Conservation (phyloP, 2,888 invertebrate genomes). For the Ochlodes sylvanus region DNA sequence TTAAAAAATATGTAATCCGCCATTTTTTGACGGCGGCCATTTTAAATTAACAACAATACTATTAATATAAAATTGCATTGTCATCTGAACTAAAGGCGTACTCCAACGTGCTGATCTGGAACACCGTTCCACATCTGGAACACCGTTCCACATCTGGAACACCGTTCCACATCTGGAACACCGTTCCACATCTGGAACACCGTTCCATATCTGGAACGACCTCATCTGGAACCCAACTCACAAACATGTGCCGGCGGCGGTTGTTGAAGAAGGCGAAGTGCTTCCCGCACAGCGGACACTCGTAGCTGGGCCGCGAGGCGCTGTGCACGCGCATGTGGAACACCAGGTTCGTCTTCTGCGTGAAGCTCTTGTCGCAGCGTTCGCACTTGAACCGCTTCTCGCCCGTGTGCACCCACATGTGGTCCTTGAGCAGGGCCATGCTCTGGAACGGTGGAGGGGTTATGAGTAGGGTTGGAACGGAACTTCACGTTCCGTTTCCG, state of each 20-base stretch:
- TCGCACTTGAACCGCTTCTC: conserved; percentile 76
- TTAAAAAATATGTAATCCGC: too few species aligned
- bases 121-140: too few species aligned
- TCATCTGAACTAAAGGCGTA: too few species aligned
- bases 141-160: too few species aligned
- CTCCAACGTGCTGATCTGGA: too few species aligned
- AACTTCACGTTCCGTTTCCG: too few species aligned
- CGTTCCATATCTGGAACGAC: background rate
- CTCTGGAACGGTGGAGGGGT: conserved; percentile 53
- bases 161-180: background rate
- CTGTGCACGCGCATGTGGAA: conserved; percentile 72
- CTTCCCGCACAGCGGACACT: conserved; percentile 73
- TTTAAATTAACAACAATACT: too few species aligned
- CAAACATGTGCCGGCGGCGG: conserved; percentile 75
- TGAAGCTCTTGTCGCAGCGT: conserved; percentile 74
- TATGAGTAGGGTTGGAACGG: too few species aligned
- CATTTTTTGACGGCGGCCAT: too few species aligned
- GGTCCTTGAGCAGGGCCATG: conserved; percentile 73
- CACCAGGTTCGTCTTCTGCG: conserved; percentile 72
- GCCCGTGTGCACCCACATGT: conserved; percentile 77
- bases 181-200: background rate
- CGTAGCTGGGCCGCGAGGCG: conserved; percentile 62
- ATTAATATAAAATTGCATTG: too few species aligned
- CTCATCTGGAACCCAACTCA: conserved; percentile 53
- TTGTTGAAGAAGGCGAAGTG: conserved; percentile 76